phyloP scores from a whole-genome alignment of 1,140 invertebrate genomes.

The Cydia fagiglandana region DNA sequence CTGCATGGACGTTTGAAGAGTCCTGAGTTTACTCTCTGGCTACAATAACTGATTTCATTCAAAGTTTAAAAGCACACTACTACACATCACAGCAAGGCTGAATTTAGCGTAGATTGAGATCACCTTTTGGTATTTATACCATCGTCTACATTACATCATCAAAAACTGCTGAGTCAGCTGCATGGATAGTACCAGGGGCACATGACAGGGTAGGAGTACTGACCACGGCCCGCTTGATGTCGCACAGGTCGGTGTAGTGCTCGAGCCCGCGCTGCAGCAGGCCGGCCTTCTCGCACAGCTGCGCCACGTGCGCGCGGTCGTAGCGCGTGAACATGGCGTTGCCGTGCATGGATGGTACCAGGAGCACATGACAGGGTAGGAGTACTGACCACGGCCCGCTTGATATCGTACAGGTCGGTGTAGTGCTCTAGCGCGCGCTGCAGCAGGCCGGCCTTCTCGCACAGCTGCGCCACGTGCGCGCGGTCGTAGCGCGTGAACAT shows the following conservation, averaged over 20 bases:
- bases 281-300: conserved; percentile 99
- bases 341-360: too few species aligned
- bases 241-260: conserved; percentile 98
- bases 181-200: conserved; percentile 16
- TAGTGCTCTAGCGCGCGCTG: conserved; percentile 97
- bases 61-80: too few species aligned
- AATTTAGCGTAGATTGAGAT: too few species aligned
- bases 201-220: conserved; percentile 36
- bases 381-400: conserved; percentile 91
- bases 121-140: too few species aligned
- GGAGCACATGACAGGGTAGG: not conserved
- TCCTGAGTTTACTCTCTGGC: too few species aligned
- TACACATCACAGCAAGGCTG: too few species aligned
- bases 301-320: conserved; percentile 97
- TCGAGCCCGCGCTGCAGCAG: conserved; percentile 96
- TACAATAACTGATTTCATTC: too few species aligned
- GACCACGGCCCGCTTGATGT: conserved; percentile 98
- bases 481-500: conserved; percentile 99
- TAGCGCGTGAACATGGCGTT: conserved; percentile 99
- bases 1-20: too few species aligned
- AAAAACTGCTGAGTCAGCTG: not conserved
- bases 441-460: conserved; percentile 98
- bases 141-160: too few species aligned
- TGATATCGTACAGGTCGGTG: conserved; percentile 99
- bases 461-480: conserved; percentile 98